phyloP scores from a whole-genome alignment of 2,113 vertebrate genomes.

The Bubo scandiacus region DNA sequence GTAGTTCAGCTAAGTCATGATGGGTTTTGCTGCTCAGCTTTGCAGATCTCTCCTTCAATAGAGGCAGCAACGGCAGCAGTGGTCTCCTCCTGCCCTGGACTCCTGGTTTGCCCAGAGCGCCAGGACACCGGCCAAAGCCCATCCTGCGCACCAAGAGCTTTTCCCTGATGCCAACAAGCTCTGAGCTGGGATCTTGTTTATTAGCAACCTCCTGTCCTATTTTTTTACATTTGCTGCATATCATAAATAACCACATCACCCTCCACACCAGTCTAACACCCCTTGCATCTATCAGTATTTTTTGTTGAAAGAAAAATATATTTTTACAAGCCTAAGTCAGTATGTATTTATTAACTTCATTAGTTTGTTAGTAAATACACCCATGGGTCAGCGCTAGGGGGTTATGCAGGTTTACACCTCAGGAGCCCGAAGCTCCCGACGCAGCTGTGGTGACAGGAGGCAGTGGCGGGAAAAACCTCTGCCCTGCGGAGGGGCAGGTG shows the following conservation, averaged over 20 bases:
- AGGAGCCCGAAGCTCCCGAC: neutral
- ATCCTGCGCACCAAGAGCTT: neutral
- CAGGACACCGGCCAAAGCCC: neutral
- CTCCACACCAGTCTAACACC: neutral
- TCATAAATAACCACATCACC: neutral
- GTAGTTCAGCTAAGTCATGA: neutral
- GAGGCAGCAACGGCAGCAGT: neutral
- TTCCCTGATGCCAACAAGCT: neutral
- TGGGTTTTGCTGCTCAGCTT: neutral
- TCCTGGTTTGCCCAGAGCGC: neutral
- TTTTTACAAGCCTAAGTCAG: neutral
- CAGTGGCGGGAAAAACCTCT: neutral
- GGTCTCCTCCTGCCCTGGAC: fast-evolving
- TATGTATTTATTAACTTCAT: neutral
- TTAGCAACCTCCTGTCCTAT: neutral
- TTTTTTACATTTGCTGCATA: neutral
- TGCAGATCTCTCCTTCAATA: neutral
- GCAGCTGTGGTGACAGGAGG: neutral
- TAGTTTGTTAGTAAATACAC: neutral
- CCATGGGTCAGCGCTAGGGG: neutral
- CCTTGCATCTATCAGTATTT: neutral
- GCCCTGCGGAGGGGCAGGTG: fast-evolving
- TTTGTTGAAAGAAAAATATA: neutral
- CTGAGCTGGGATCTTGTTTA: neutral
- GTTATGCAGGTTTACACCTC: neutral